A percentile compares a stretch with the other conserved stretches of the same genome.
Evolutionary conservation across 2,888 invertebrate genomes (phyloP).

Genomic region (Meliscaeva auricollis): DNA sequence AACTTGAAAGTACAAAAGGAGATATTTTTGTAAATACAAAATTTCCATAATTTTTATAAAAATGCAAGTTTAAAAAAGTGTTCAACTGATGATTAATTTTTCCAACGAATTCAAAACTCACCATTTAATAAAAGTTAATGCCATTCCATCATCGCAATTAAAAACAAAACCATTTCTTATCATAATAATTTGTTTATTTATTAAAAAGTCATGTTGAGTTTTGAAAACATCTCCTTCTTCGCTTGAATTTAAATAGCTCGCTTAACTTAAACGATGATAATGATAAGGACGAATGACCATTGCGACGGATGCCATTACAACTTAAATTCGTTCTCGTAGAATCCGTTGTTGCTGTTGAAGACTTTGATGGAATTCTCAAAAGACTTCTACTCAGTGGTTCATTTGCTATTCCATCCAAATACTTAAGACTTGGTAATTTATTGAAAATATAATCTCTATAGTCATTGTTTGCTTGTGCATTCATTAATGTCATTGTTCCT

Average conservation of each 20-base stretch:
- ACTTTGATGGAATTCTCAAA: conserved; percentile 28
- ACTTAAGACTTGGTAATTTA: conserved; percentile 79
- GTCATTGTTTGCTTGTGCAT: conserved; percentile 61
- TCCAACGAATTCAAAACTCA: too few species aligned
- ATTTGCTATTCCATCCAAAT: conserved; percentile 79
- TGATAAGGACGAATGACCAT: background rate
- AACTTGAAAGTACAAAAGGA: too few species aligned
- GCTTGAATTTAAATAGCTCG: conserved; percentile 79
- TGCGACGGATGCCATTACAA: conserved; percentile 25
- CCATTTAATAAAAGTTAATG: too few species aligned
- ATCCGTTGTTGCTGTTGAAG: conserved; percentile 43
- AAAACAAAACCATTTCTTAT: background rate
- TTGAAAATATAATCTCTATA: conserved; percentile 80
- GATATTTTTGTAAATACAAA: too few species aligned
- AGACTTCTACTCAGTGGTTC: conserved; percentile 37
- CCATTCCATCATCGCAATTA: too few species aligned
- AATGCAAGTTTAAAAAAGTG: too few species aligned
- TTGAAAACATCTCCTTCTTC: conserved; percentile 77
- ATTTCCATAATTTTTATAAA: too few species aligned
- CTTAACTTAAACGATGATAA: conserved; percentile 77
- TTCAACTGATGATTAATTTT: too few species aligned
- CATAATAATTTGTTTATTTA: conserved; percentile 2
- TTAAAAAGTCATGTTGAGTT: conserved; percentile 78
- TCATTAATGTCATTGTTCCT: conserved; percentile 82
- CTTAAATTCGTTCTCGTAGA: conserved; percentile 37